phyloP scores from a whole-genome alignment of 2,113 vertebrate species.

The Lipotes vexillifer region DNA sequence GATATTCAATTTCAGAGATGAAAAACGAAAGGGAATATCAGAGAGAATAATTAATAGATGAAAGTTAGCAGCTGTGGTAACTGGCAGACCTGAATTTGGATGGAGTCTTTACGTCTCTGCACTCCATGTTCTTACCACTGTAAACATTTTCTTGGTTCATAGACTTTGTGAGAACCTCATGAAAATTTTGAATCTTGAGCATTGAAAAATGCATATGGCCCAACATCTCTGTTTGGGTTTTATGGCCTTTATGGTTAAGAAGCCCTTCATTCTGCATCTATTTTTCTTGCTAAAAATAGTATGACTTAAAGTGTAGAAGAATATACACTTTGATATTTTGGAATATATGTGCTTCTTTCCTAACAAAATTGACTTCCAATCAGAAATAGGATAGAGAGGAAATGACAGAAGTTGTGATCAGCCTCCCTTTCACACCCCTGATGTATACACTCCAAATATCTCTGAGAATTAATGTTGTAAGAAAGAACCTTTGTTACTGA shows the following conservation, averaged over 20 bases:
- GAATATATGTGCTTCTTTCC: not conserved
- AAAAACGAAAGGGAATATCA: not conserved
- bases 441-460: accelerated
- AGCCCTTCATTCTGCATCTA: not conserved
- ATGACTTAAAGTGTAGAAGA: not conserved
- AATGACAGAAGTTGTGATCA: not conserved
- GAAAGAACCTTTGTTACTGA: not conserved
- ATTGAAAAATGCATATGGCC: not conserved
- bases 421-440: not conserved
- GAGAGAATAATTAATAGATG: not conserved
- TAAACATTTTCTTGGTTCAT: not conserved
- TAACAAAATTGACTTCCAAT: not conserved
- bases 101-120: not conserved
- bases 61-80: not conserved
- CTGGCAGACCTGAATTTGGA: not conserved
- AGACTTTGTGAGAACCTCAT: not conserved
- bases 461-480: not conserved
- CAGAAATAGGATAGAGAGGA: not conserved
- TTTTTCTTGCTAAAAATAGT: not conserved
- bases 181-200: not conserved
- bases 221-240: not conserved
- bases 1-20: not conserved
- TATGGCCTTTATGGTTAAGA: not conserved
- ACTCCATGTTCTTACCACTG: not conserved
- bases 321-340: not conserved